Evolutionary conservation across 30 jellyfish, hydroid and myxozoan species (phyloP).

Genomic region (Pelagia noctiluca): DNA sequence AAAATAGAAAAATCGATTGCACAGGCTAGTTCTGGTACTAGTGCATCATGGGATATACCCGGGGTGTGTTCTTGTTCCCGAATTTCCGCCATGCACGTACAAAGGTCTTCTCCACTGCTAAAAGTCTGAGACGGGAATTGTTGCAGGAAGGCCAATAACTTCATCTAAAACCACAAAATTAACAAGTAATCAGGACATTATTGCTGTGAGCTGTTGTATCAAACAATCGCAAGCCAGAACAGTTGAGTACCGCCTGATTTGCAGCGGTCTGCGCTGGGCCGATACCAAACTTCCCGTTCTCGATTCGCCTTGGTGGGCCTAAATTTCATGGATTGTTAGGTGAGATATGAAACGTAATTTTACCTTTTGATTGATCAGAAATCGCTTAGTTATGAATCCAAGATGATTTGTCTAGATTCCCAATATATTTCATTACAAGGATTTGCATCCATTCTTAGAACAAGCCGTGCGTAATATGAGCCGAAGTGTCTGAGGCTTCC

Average conservation of each 20-base stretch:
- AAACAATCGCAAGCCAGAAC: neutral
- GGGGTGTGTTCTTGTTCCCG: conserved; percentile 76
- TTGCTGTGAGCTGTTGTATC: neutral
- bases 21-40: too few species aligned
- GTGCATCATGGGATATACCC: conserved; percentile 66
- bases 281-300: conserved; percentile 26
- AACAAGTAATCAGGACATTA: neutral
- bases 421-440: too few species aligned
- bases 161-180: neutral
- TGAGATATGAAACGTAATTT: conserved; percentile 4
- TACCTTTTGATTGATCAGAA: too few species aligned
- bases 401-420: neutral
- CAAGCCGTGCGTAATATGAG: too few species aligned
- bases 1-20: too few species aligned
- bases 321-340: conserved; percentile 64
- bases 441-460: too few species aligned
- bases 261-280: neutral
- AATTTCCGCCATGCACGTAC: conserved; percentile 77
- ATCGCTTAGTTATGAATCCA: neutral
- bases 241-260: neutral
- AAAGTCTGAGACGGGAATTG: too few species aligned
- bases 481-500: too few species aligned
- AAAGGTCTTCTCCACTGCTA: neutral
- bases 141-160: conserved; percentile 10
- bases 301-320: conserved; percentile 44